phyloP scores from a whole-genome alignment of 2,888 invertebrate species.

The Ernsta delagoae region DNA sequence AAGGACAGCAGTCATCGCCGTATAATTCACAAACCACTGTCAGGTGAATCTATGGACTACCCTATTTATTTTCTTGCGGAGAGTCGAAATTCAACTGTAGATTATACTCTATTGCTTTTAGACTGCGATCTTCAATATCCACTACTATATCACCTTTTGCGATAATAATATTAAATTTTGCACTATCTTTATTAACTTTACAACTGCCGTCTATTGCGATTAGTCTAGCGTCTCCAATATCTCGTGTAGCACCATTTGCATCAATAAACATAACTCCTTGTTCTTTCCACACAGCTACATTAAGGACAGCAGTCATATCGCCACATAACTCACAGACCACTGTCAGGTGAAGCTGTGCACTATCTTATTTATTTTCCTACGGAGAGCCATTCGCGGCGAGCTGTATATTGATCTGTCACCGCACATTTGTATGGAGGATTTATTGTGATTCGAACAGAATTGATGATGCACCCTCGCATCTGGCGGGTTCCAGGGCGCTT shows the following conservation, averaged over 20 bases:
- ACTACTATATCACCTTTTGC: too few species aligned
- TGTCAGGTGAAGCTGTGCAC: constrained; percentile 45
- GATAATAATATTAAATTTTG: too few species aligned
- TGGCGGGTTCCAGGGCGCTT: constrained; percentile 27
- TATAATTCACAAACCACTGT: constrained; percentile 48
- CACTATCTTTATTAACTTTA: neutral
- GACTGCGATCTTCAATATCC: too few species aligned
- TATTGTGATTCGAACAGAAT: constrained; percentile 54
- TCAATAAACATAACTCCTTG: constrained; percentile 26
- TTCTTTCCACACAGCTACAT: constrained; percentile 27
- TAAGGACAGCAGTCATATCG: constrained; percentile 37
- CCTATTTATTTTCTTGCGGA: constrained; percentile 67
- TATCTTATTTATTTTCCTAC: constrained; percentile 66
- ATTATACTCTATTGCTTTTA: too few species aligned
- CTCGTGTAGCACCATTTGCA: neutral
- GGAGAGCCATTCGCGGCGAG: constrained; percentile 57
- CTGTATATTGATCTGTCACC: constrained; percentile 61
- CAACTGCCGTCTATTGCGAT: neutral
- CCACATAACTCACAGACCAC: constrained; percentile 46
- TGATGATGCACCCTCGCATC: constrained; percentile 42
- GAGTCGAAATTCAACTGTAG: constrained; percentile 42
- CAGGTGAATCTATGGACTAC: constrained; percentile 47
- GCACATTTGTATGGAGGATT: constrained; percentile 50
- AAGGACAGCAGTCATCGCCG: constrained; percentile 36
- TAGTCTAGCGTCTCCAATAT: neutral